Base-by-base conservation (phyloP, 2,888 invertebrate genomes). In the Mythimna loreyi region DNA sequence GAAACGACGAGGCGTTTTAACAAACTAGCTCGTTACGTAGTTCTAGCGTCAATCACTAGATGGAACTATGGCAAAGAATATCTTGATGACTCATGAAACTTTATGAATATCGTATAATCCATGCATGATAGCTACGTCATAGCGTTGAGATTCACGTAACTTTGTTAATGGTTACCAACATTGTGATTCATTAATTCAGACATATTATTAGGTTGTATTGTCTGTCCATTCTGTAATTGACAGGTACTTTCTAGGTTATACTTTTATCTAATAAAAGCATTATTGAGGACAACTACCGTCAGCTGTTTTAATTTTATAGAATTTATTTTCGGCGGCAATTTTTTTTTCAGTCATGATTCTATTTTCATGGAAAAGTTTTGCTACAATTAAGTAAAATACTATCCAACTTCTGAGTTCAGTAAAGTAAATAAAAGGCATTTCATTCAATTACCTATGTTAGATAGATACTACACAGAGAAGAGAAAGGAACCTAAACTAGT, bases 401-500 rank as follows among this genome's bases (percentile, higher is more conserved):
- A 30, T 9, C 11, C 9, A 19, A 52, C 7, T 49, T 23, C 8
- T 13, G 8, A 21, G 47, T 13, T 36, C 8, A 30, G 36, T 7
- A 36, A 47, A 52, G 28, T 23, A 58, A 60, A 56, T 40, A 69
- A 60, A 45, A 52, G 2, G 30, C 9, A 1, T 21, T 21, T 8
- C 5, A 25, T 70, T 56, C 55, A 73, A n/a, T 58, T 60, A 57
- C 16, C 40, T 60, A 33, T 45, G 33, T 33, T 55, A 21, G 21
- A 13, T 45, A 60, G 47, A 55, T 52, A 63, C 45, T 45, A n/a
- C 19, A 49, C 52, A 50, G 45, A 69, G 62, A 63, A 80, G 60
- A 63, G 78, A 73, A 73, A 81, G 65, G 67, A 73, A 67, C 56
- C 50, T 21, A 77, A 81, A 80, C 79, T 70, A 81, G 78, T 80